phyloP scores from a whole-genome alignment of 2,888 invertebrate species.

The Drosophila flavopinicola region DNA sequence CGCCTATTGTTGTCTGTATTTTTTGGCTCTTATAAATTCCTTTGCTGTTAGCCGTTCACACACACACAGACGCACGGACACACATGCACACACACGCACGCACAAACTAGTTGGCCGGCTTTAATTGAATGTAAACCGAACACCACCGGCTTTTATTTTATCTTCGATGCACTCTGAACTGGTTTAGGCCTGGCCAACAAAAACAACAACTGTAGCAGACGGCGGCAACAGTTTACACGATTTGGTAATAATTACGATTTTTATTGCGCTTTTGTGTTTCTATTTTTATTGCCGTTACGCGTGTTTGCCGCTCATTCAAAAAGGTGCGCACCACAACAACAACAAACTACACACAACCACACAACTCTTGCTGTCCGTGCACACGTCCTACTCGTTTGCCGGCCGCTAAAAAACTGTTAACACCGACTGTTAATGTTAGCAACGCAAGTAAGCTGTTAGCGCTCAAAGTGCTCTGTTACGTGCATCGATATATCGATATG shows the following conservation, averaged over 20 bases:
- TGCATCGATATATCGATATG: constrained; percentile 11
- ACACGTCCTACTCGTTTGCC: constrained; percentile 44
- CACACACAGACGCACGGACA: constrained; percentile 11
- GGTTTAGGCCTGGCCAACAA: constrained; percentile 44
- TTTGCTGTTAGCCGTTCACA: constrained; percentile 23
- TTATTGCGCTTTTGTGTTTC: constrained; percentile 54
- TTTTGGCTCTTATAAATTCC: constrained; percentile 60
- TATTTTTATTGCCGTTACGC: constrained; percentile 69
- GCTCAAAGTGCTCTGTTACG: not conserved
- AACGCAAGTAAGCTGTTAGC: constrained; percentile 12
- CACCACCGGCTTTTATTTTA: constrained; percentile 59
- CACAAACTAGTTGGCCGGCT: constrained; percentile 62
- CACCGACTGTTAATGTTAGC: constrained; percentile 9
- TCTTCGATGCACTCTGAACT: constrained; percentile 53
- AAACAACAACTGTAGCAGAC: constrained; percentile 11
- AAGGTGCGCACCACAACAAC: constrained; percentile 60
- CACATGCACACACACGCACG: constrained; percentile 14
- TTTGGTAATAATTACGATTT: constrained; percentile 63
- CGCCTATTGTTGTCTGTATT: constrained; percentile 71
- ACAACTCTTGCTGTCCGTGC: constrained; percentile 40
- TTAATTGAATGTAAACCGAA: constrained; percentile 62
- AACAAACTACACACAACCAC: constrained; percentile 6
- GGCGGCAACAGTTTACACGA: no score
- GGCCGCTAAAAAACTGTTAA: constrained; percentile 47
- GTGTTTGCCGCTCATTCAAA: constrained; percentile 72